These are phyloP conservation scores for Microctonus aethiopoides DNA, from an alignment of 2,888 invertebrate genomes.

Conservation along the genomic window DNA sequence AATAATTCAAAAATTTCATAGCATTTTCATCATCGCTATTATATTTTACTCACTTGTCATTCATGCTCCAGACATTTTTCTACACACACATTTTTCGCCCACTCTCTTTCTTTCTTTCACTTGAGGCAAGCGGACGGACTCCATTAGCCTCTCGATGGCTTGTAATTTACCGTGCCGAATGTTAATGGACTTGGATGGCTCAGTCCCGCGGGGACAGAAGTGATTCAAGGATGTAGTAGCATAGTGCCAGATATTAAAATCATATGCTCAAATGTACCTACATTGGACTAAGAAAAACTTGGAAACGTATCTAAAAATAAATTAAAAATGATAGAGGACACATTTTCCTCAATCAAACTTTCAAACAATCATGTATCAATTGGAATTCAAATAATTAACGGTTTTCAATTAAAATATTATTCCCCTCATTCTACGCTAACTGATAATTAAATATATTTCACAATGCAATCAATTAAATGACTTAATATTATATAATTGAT, in stretches of 20 bases:
- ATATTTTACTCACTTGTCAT: too few relatives aligned
- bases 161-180: slow-evolving; percentile 67
- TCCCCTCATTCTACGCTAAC: background rate
- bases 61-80: slow-evolving; percentile 4
- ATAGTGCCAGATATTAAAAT: slow-evolving; percentile 16
- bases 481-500: too few relatives aligned
- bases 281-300: background rate
- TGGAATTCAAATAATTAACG: background rate
- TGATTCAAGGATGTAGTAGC: slow-evolving; percentile 38
- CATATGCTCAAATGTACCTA: background rate
- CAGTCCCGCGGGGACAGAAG: slow-evolving; percentile 41
- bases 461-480: background rate
- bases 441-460: background rate
- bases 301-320: background rate
- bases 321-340: background rate
- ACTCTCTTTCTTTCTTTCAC: slow-evolving; percentile 28
- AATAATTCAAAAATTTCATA: background rate
- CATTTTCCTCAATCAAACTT: background rate
- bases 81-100: too few relatives aligned
- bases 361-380: background rate
- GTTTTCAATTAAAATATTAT: background rate
- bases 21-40: too few relatives aligned
- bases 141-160: slow-evolving; percentile 63
- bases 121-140: slow-evolving; percentile 41
- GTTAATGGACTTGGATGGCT: slow-evolving; percentile 61